Conservation (phyloP, 2,797 vertebrate species). For the Arremon aurantiirostris region DNA sequence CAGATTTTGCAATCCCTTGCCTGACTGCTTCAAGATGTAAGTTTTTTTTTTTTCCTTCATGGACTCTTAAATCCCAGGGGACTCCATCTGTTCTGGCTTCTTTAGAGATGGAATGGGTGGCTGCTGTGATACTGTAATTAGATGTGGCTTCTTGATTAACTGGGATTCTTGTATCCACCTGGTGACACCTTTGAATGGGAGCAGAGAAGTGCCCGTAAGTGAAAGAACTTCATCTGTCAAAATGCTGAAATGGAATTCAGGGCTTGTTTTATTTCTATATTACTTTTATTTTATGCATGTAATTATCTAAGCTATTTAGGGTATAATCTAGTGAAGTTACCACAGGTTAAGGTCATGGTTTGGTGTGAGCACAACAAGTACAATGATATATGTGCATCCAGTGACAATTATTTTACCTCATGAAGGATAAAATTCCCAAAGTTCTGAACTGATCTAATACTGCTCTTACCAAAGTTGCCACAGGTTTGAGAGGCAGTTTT, state of each 20-base stretch:
- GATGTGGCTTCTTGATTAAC: not conserved
- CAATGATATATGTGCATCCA: not conserved
- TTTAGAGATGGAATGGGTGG: not conserved
- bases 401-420: not conserved
- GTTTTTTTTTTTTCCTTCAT: not conserved
- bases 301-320: not conserved
- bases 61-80: conserved; percentile 20
- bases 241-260: not conserved
- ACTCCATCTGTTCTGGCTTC: conserved; percentile 43
- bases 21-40: conserved; percentile 62
- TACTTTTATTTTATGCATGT: not conserved
- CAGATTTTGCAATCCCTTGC: conserved; percentile 25
- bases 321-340: not conserved
- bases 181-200: not conserved
- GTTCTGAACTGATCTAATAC: not conserved
- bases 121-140: not conserved
- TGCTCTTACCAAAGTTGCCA: not conserved
- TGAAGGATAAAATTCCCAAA: not conserved
- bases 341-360: not conserved
- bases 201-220: not conserved
- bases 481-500: not conserved
- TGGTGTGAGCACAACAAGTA: not conserved
- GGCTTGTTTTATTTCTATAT: not conserved
- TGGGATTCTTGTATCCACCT: not conserved
- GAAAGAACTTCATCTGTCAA: not conserved